Evolutionary conservation across 1,140 invertebrate genomes (phyloP).

Genomic region (Drosophila subpulchrella): DNA sequence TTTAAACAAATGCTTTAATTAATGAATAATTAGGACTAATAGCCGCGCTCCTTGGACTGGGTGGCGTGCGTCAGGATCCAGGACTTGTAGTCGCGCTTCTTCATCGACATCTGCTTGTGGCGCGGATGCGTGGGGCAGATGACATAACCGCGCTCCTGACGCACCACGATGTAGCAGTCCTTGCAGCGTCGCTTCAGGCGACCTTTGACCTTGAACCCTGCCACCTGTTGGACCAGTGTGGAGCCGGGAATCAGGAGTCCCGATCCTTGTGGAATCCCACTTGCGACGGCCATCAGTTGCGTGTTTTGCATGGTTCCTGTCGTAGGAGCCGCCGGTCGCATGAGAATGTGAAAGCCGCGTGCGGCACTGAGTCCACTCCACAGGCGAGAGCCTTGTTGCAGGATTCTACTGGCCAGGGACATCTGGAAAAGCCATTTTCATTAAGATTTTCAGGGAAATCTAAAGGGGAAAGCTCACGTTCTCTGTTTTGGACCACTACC

Average conservation of each 20-base stretch:
- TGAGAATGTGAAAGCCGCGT: constrained; percentile 62
- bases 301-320: constrained; percentile 4
- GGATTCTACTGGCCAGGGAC: constrained; percentile 58
- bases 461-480: constrained; percentile 30
- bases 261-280: not conserved
- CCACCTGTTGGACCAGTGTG: constrained; percentile 66
- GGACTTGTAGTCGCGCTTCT: constrained; percentile 87
- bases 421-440: constrained; percentile 54
- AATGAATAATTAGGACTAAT: constrained; percentile 77
- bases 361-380: constrained; percentile 45
- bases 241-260: constrained; percentile 53
- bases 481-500: not conserved
- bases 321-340: constrained; percentile 28
- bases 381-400: constrained; percentile 42
- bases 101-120: constrained; percentile 92
- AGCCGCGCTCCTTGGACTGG: constrained; percentile 87
- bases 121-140: constrained; percentile 90
- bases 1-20: constrained; percentile 19
- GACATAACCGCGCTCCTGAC: constrained; percentile 89
- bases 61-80: constrained; percentile 91
- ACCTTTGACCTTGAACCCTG: constrained; percentile 85
- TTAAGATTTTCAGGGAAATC: constrained; percentile 35
- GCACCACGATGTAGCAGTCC: constrained; percentile 90
- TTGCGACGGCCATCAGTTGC: constrained; percentile 19
- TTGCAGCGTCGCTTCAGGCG: constrained; percentile 88